Evolutionary conservation across 2,888 invertebrate species (phyloP), one percentile per base, ranked within the genome.

Genomic region (Gymnocheta viridis): DNA sequence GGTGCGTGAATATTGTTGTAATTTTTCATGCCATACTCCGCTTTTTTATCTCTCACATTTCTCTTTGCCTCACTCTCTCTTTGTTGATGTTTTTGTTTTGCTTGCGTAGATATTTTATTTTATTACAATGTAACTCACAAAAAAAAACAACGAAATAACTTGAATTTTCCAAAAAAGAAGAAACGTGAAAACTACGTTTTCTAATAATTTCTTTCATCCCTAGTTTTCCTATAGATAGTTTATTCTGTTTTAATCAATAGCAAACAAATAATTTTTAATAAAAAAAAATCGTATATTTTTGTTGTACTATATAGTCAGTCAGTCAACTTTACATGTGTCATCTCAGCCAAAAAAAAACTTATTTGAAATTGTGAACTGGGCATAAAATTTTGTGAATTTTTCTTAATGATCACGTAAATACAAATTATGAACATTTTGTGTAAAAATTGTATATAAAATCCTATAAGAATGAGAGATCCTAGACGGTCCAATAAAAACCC

Each of bases 51-150:
- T 3, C 35, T 51, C 44, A 44, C 49, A 9, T 44, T 10, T 69
- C 47, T 62, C 32, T 44, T 47, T 78, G 54, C 17, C 12, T 38
- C 19, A 19, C 29, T 77, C 77, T 77, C 77, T 77, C 58, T 67
- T 67, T 17, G 35, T 77, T 58, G 17, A n/a, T 49, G 22, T 38
- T 64, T 76, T 83, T 83, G 76, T 80, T 83, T 83, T 80, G 74
- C 66, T 70, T 80, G 70, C 27, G 64, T 74, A 56, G 47, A 56
- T 56, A 44, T 56, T 44, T 49, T 72, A 35, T 56, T n/a, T 54
- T 49, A 56, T 73, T 51, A 67, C 73, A 74, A 47, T 79, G 66
- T 67, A 60, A 49, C 22, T 66, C 3, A 29, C 14, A 58, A 77
- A 51, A 60, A 27, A 60, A 27, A 35, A 51, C 27, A 3, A 19